Evolutionary conservation across 2,888 invertebrate species (phyloP), one percentile per base, ranked within the genome.

Genomic region (Tridacna gigas): DNA sequence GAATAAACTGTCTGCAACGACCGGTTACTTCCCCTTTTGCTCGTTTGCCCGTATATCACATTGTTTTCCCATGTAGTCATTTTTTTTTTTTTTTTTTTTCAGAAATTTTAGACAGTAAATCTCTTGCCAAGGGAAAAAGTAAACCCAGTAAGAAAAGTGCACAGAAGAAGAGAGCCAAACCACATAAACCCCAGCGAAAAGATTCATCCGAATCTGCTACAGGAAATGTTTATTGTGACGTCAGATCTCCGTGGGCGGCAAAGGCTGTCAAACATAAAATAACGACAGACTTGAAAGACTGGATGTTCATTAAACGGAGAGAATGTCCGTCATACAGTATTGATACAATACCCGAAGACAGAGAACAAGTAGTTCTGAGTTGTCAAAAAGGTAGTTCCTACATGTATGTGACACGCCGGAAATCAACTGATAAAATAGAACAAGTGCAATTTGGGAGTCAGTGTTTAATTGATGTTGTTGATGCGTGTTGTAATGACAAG

Each of bases 391-490:
- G 37, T 26, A 28, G 22, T 9, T 18, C 67, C 22, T n/a, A 22
- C n/a, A 56, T 77, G n/a, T 9, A n/a, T 37, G 56, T 22, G n/a
- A 37, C 28, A 13, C 22, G 11, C 20, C n/a, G 26, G 26, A 77
- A 26, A 26, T 37, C 28, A 28, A 22, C 77, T 7, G 22, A 28
- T 67, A 51, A 77, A 25, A 60, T 77, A 13, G 15, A 20, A n/a
- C 20, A 22, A 2, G 60, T 87, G 26, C 60, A 65, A 22, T 81
- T 81, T 26, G 69, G 73, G 5, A 65, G 77, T 47, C 66, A 75
- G n/a, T 88, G 87, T 56, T 76, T 88, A 18, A 73, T 76, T 48
- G 60, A 45, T 13, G 83, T 74, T 60, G 80, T 85, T 20, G 45
- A 66, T 26, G 69, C 65, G 4, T 88, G 87, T 45, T 79, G 76